Evolutionary conservation across 2,888 invertebrate genomes (phyloP).

Genomic region (Scelioninae gen. 2): DNA sequence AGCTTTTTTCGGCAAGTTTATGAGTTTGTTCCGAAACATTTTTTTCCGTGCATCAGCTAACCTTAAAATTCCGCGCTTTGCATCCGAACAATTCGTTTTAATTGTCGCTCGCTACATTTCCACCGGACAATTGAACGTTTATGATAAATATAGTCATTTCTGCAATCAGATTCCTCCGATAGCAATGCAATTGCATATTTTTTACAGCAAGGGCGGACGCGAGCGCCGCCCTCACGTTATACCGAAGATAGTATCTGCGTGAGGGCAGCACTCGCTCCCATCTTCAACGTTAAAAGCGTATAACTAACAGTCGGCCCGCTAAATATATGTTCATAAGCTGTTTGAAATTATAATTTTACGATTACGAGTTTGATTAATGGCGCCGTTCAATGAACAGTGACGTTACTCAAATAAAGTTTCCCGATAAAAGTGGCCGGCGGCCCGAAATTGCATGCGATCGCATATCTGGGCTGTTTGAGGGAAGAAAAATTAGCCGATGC

Average conservation of each 20-base stretch:
- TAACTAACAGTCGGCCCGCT: slow-evolving; percentile 45
- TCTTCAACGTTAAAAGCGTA: slow-evolving; percentile 40
- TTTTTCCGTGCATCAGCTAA: no score
- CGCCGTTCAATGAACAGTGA: slow-evolving; percentile 43
- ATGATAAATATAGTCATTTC: slow-evolving; percentile 51
- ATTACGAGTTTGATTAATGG: slow-evolving; percentile 47
- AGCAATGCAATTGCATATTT: slow-evolving; percentile 49
- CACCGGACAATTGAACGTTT: slow-evolving; percentile 33
- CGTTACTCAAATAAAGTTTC: slow-evolving; percentile 40
- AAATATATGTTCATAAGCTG: slow-evolving; percentile 45
- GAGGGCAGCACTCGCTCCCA: slow-evolving; percentile 33
- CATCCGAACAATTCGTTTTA: not conserved
- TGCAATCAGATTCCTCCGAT: slow-evolving; percentile 39
- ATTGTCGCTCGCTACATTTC: not conserved
- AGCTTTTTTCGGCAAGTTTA: no score
- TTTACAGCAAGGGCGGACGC: slow-evolving; percentile 32
- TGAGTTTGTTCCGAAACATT: no score
- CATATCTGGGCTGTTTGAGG: slow-evolving; percentile 38
- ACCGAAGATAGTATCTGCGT: slow-evolving; percentile 35
- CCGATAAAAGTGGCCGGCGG: slow-evolving; percentile 26
- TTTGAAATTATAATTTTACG: slow-evolving; percentile 53
- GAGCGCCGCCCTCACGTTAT: slow-evolving; percentile 42
- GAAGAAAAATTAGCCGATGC: slow-evolving; percentile 20
- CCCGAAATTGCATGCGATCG: slow-evolving; percentile 36
- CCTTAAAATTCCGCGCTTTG: no score